Conservation (phyloP, 2,113 vertebrate species). For the Hippoglossus stenolepis region DNA sequence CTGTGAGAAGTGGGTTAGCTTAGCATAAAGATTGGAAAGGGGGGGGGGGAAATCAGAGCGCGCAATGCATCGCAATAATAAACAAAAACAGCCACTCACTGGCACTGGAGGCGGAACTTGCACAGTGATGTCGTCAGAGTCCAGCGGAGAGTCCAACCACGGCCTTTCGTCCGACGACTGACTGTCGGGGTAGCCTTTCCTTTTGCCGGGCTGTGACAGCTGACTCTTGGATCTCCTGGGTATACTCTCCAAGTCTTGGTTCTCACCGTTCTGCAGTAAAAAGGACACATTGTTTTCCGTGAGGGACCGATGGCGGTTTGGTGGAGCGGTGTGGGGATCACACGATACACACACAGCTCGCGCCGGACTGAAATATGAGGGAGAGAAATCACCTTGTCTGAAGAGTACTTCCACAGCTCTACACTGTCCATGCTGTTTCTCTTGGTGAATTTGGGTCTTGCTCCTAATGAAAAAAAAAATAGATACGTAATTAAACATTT, state of each 20-base stretch:
- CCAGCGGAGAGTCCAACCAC: constrained; percentile 83
- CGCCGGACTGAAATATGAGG: constrained; percentile 15
- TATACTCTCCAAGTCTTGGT: constrained; percentile 83
- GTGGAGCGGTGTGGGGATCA: background rate
- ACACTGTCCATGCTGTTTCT: constrained; percentile 91
- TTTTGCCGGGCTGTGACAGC: constrained; percentile 79
- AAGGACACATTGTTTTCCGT: background rate
- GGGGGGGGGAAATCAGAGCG: no score
- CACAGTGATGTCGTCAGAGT: constrained; percentile 85
- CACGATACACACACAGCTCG: constrained; percentile 58
- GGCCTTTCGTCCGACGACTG: constrained; percentile 79
- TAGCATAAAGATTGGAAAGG: no score
- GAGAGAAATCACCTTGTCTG: constrained; percentile 85
- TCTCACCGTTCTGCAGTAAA: constrained; percentile 88
- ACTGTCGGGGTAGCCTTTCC: constrained; percentile 85
- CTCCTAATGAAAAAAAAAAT: constrained; percentile 81
- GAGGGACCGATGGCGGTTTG: background rate
- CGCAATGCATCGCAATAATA: no score
- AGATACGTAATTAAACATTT: constrained; percentile 1
- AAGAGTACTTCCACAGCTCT: constrained; percentile 89
- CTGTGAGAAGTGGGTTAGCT: no score
- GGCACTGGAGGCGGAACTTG: constrained; percentile 87
- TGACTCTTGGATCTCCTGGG: constrained; percentile 83
- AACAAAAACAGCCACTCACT: constrained; percentile 76
- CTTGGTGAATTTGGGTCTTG: constrained; percentile 91